Base-by-base conservation (phyloP, 2,888 invertebrate genomes). In the Noctua pronuba region DNA sequence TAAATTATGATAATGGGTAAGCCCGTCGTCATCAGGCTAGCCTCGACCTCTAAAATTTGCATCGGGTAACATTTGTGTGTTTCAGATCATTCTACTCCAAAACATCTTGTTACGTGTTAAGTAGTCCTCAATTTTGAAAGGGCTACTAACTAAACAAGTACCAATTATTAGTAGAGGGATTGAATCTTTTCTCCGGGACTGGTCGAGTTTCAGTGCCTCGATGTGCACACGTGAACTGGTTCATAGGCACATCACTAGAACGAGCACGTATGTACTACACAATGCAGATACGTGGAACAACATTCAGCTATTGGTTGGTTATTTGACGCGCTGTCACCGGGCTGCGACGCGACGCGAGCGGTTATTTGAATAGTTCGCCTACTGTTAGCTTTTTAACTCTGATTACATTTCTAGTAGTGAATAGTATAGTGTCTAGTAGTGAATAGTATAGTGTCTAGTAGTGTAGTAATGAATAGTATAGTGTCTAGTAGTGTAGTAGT, bases 201-300 rank as follows among this genome's bases (percentile, higher is more conserved):
- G 21, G 21, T 62, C 10, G 1, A 65, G 11, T 16, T 18, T 41
- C n/a, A 41, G 16, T 65, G 3, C 16, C 41, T 41, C 80, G 77
- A 77, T 77, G 49, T 62, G 35, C 24, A 38, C 38, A 41, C 65
- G 18, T 6, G 6, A 46, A 16, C 10, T 18, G 13, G 11, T 55
- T 28, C 11, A 11, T 46, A 13, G 21, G 49, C 6, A 46, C 85
- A 76, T 76, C 84, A 73, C 85, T 80, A 67, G 49, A 35, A 38
- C 24, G n/a, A 55, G 13, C 49, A 69, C 60, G 58, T 73, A 73
- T 65, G 55, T 80, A 82, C 67, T 79, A 75, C 77, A 77, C 84
- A 77, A 68, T 73, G 74, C 74, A 86, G 80, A 80, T 86, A 83
- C 62, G 62, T 58, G 58, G 69, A 65, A 82, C 85, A 82, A 72